Evolutionary conservation across 2,888 invertebrate species (phyloP), one percentile per base, ranked within the genome.

Genomic region (Ochropacha duplaris): DNA sequence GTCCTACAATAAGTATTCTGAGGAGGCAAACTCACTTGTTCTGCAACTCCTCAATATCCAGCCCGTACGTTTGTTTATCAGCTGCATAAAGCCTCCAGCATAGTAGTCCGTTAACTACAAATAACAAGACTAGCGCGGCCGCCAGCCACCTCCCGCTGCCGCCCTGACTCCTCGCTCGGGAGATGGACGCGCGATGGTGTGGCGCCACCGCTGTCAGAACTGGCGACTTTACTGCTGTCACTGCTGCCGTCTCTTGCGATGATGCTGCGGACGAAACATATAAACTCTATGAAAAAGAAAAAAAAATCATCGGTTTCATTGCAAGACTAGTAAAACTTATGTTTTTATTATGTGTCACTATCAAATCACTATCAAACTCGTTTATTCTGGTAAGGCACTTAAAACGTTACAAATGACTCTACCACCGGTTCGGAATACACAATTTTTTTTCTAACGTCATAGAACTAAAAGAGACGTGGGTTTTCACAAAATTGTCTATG

Each of bases 1-100:
- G n/a, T n/a, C n/a, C n/a, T n/a, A 4, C 24, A 24, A 24, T 5
- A 24, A 2, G 2, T 24, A 24, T 24, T 24, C 24, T 24, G 24
- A 24, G 24, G 24, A 24, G 24, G 5, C 24, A 28, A 28, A 31
- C 31, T 57, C 1, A 84, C 87, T 83, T 81, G 62, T 73, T 65
- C 57, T 86, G 84, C 49, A 86, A 57, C 19, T 81, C 78, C 1
- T 81, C 76, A 2, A 79, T 54, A 22, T 79, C 72, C 14, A 72
- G 49, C 36, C 49, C 50, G 4, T 54, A 59, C 19, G 65, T 12
- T 11, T 31, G 57, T 62, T 94, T 94, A 81, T 97, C 96, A 65
- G 96, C 85, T 68, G 94, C 93, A 96, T 96, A 96, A 69, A 98
- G 93, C 89, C 96, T 96, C 90, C 96, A 96, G 93, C 97, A 97